A percentile compares a stretch with the other conserved stretches of the same genome.
Evolutionary conservation across 2,797 vertebrate species (phyloP).

Genomic region (Percopsis omiscomaycus): DNA sequence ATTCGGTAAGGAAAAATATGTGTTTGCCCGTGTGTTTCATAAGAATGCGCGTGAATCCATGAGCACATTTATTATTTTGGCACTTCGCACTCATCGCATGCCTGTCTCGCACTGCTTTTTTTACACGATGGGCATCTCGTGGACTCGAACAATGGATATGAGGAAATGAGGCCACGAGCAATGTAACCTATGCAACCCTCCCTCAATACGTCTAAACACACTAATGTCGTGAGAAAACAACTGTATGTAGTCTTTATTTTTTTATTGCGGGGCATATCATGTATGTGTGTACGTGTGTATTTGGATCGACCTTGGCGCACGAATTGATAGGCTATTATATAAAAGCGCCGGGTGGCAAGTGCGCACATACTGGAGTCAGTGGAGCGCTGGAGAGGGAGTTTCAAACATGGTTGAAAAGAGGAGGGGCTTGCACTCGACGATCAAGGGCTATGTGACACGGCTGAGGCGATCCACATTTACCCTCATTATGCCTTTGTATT

Average conservation of each 20-base stretch:
- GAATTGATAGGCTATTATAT: slow-evolving; percentile 32
- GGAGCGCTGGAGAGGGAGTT: slow-evolving; percentile 32
- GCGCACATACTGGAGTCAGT: slow-evolving; percentile 44
- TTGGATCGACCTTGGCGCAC: slow-evolving; percentile 48
- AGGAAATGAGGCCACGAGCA: slow-evolving; percentile 51
- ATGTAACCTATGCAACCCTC: neutral
- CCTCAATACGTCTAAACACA: neutral
- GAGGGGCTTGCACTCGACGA: slow-evolving; percentile 11
- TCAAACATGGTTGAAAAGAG: slow-evolving; percentile 54
- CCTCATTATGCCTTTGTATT: neutral
- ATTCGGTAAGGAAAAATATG: slow-evolving; percentile 56
- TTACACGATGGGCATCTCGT: slow-evolving; percentile 27
- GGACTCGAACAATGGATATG: slow-evolving; percentile 49
- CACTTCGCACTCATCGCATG: slow-evolving; percentile 60
- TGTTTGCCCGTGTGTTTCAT: slow-evolving; percentile 54
- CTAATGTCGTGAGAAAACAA: neutral
- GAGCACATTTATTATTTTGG: slow-evolving; percentile 40
- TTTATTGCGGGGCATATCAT: neutral
- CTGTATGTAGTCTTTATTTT: neutral
- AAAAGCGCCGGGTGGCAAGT: slow-evolving; percentile 40
- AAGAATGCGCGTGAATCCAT: slow-evolving; percentile 49
- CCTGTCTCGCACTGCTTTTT: slow-evolving; percentile 53
- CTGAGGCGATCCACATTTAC: slow-evolving; percentile 1
- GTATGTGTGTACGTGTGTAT: neutral
- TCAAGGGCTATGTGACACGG: slow-evolving; percentile 29